phyloP scores from a whole-genome alignment of 2,797 vertebrate genomes.

The Saxicola maurus region DNA sequence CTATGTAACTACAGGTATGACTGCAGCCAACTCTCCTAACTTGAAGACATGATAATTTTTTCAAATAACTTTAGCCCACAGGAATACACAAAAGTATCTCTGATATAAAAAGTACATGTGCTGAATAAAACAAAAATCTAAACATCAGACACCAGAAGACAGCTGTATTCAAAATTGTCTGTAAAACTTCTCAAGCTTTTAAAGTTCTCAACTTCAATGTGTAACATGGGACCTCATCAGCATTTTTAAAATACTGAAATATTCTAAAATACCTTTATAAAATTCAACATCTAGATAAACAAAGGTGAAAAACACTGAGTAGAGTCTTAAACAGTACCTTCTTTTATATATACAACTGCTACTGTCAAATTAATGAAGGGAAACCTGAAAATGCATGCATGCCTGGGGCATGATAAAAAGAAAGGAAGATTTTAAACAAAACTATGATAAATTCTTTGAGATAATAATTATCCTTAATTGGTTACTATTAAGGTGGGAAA shows the following conservation, averaged over 20 bases:
- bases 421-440: background rate
- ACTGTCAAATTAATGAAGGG: background rate
- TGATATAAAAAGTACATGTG: background rate
- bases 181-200: background rate
- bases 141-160: background rate
- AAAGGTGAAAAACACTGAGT: background rate
- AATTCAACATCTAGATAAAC: background rate
- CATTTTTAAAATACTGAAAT: background rate
- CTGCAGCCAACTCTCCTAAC: background rate
- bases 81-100: background rate
- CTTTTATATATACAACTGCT: background rate
- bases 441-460: fast-evolving
- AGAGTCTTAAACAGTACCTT: background rate
- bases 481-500: background rate
- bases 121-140: background rate
- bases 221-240: background rate
- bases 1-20: fast-evolving
- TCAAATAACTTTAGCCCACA: background rate
- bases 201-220: background rate
- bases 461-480: background rate
- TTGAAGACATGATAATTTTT: background rate
- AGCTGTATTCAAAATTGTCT: background rate
- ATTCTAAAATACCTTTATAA: background rate
- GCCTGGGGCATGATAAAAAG: background rate
- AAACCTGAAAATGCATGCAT: background rate